Percentiles rank a stretch among this genome's conserved stretches.
Conservation (phyloP, 1,140 invertebrate genomes). For the Limonius californicus region DNA sequence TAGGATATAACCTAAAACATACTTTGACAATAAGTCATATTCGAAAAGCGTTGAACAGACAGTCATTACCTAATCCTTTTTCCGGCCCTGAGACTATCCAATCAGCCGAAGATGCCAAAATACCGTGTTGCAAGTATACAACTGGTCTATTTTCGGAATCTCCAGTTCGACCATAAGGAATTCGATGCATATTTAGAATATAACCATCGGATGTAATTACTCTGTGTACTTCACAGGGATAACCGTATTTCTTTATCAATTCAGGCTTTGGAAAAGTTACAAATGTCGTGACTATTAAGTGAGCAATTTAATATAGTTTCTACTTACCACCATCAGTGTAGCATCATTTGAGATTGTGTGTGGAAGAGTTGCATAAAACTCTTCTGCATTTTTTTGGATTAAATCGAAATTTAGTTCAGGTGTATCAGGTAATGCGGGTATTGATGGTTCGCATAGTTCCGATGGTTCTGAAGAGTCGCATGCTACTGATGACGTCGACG, state of each 20-base stretch:
- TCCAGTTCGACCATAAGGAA: constrained; percentile 47
- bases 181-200: constrained; percentile 63
- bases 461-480: too few relatives aligned
- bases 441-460: too few relatives aligned
- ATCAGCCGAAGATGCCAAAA: constrained; percentile 60
- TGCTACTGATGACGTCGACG: neutral
- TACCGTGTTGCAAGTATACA: constrained; percentile 59
- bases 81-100: constrained; percentile 48
- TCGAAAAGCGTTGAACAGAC: too few relatives aligned
- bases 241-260: constrained; percentile 31
- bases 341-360: too few relatives aligned
- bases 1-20: constrained; percentile 55
- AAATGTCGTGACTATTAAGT: too few relatives aligned
- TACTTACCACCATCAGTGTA: too few relatives aligned
- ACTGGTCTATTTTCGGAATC: constrained; percentile 12
- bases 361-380: too few relatives aligned
- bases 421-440: too few relatives aligned
- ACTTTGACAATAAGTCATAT: too few relatives aligned
- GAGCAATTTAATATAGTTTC: too few relatives aligned
- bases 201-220: constrained; percentile 69
- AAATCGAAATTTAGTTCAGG: too few relatives aligned
- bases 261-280: too few relatives aligned
- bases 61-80: neutral
- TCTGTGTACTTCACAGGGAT: constrained; percentile 58
- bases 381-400: neutral